These are phyloP conservation scores for Acleris cristana DNA, from an alignment of 2,888 invertebrate genomes.

Conservation along the genomic window DNA sequence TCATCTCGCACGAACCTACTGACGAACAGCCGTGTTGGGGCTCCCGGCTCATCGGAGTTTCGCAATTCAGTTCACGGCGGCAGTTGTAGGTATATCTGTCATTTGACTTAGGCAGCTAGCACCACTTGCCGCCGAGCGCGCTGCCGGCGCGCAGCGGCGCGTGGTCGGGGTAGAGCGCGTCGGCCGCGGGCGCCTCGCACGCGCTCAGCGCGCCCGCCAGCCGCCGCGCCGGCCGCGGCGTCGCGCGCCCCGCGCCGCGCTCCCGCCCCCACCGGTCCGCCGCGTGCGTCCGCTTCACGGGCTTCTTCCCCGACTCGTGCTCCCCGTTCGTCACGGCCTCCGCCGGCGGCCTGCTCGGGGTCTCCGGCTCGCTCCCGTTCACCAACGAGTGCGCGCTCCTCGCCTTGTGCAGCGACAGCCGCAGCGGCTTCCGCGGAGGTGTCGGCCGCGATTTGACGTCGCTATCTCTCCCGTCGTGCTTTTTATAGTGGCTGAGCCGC, in stretches of 20 bases:
- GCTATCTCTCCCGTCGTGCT: conserved; percentile 63
- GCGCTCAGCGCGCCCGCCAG: conserved; percentile 58
- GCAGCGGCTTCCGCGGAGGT: conserved; percentile 93
- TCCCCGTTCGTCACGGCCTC: conserved; percentile 61
- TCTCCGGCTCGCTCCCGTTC: conserved; percentile 75
- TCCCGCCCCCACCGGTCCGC: conserved; percentile 60
- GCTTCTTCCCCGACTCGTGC: conserved; percentile 81
- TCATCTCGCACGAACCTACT: too few relatives aligned
- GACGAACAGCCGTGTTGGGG: too few relatives aligned
- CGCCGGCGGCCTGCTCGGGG: conserved; percentile 62
- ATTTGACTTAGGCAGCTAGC: conserved; percentile 47
- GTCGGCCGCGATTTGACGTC: conserved; percentile 86
- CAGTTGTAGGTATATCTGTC: too few relatives aligned
- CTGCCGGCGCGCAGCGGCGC: conserved; percentile 47
- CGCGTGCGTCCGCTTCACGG: conserved; percentile 84
- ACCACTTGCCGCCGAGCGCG: conserved; percentile 56
- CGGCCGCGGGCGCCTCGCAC: conserved; percentile 67
- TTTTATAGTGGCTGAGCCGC: conserved; percentile 70
- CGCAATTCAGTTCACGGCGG: too few relatives aligned
- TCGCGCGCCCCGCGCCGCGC: conserved; percentile 64
- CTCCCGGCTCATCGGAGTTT: too few relatives aligned
- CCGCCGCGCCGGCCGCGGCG: conserved; percentile 67
- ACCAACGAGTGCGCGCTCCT: conserved; percentile 90
- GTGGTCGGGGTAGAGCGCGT: conserved; percentile 69
- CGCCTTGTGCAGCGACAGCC: conserved; percentile 92